A percentile compares a stretch with the other conserved stretches of the same genome.
Conservation (phyloP, 2,797 vertebrate genomes). For the Coracias cyanogaster region DNA sequence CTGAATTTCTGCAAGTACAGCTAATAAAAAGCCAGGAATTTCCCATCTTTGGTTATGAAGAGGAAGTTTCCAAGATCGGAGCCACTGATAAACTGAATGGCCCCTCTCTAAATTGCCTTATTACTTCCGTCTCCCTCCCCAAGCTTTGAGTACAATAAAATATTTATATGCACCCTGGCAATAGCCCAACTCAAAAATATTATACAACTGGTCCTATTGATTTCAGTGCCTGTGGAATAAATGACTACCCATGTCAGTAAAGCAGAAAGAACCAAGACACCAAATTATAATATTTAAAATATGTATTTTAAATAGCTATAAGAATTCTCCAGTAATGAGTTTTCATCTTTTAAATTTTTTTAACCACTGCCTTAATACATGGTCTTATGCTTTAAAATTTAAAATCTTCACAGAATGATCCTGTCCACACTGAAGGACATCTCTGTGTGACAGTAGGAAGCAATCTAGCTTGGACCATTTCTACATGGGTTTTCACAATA, state of each 20-base stretch:
- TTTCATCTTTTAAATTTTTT: neutral
- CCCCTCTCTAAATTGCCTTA: slow-evolving; percentile 14
- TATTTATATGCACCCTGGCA: slow-evolving; percentile 51
- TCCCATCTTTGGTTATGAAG: slow-evolving; percentile 20
- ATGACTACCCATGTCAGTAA: neutral
- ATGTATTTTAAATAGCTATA: neutral
- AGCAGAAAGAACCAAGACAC: neutral
- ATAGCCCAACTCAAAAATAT: slow-evolving; percentile 33
- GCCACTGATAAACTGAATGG: slow-evolving; percentile 40
- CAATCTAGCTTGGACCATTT: neutral
- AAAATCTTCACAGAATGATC: neutral
- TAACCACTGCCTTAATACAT: neutral
- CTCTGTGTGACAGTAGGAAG: neutral
- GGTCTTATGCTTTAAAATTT: neutral
- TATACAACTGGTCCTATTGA: slow-evolving; percentile 24
- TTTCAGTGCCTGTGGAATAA: slow-evolving; percentile 3
- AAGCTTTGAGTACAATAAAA: slow-evolving; percentile 50
- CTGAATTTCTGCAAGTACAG: neutral
- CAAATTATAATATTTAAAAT: neutral
- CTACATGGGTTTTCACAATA: neutral
- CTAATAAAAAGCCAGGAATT: slow-evolving; percentile 22
- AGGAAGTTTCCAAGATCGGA: slow-evolving; percentile 51
- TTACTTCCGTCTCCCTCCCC: slow-evolving; percentile 47
- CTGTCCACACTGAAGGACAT: neutral
- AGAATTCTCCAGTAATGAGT: neutral